Base-by-base conservation (phyloP, 2,888 invertebrate species). In the Strigamia crassipes region DNA sequence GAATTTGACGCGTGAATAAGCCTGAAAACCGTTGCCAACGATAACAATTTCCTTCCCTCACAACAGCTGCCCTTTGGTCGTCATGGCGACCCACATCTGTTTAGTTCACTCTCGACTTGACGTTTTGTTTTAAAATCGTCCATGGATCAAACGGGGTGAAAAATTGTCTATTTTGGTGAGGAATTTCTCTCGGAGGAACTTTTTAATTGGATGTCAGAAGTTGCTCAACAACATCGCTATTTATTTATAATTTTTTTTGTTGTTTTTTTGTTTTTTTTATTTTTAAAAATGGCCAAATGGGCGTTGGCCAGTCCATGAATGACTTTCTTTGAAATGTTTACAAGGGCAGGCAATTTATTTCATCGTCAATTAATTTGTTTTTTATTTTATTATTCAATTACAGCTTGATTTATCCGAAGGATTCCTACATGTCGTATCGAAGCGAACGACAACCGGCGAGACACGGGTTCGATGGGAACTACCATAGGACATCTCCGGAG, bases 391-490 rank as follows among this genome's bases (percentile, higher is more conserved):
- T 18, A 9, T 56, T n/a, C 18, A n/a, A n/a, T 56, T 31, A 10
- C 13, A 73, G 73, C 12, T 73, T 73, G 73, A 93, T 92, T 86
- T 92, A 93, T 86, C 93, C 93, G 81, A 93, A 93, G 89, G 93
- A 93, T 84, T 93, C 93, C 82, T 93, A 93, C 87, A 88, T 93
- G 88, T 92, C 93, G n/a, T 91, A 91, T 84, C 90, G 92, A 61
- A 90, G 92, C 82, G 93, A 93, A n/a, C 15, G 31, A 27, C 81
- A 81, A n/a, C 78, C 78, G n/a, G 27, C 42, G 12, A n/a, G 81
- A 77, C 27, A 18, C 85, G 90, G 90, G 83, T 93, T 93, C 87
- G 92, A 91, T 86, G 93, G 93, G 84, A 92, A 92, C 86, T 93
- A 93, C 88, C 93, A 93, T 86, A 89, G 93, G 78, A 93, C 93